Base-by-base conservation (phyloP, 2,888 invertebrate species). In the Torymus texanus region DNA sequence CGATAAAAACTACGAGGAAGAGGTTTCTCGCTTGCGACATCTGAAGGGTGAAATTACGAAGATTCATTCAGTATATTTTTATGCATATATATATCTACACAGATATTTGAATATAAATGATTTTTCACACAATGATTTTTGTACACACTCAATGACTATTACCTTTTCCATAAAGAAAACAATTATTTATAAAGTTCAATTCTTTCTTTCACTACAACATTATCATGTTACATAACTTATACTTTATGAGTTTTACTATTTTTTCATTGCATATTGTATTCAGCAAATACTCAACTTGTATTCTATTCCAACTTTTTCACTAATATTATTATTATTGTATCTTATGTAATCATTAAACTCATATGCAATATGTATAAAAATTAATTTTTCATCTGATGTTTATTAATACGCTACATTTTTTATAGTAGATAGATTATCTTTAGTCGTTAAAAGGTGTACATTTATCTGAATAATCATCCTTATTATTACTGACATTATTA, bases 21-120 rank as follows among this genome's bases (percentile, higher is more conserved):
- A 79, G 72, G 11, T 67, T 74, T 75, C 56, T 74, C 75, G 56
- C 58, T 76, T 62, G 16, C 55, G 56, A 73, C 80, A 68, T 65
- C 70, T 70, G 29, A 75, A 75, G 74, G 72, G 62, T 80, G 72
- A 76, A 80, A 80, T 76, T 80, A 72, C 62, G 72, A 79, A 66
- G 75, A 62, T 72, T 51, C 67, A 61, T 73, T 74, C 68, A 65
- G 8, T 29, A 65, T 62, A 63, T 62, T 29, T 58, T 14, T 18
- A 65, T 24, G 59, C 14, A 66, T 63, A 51, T 29, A 51, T 29
- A 58, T 16, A 29, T n/a, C 11, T 50, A 65, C 14, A 4, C 3
- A 68, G 41, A 72, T 14, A 53, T 16, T 74, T 58, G 14, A 24
- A 63, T 53, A 58, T n/a, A 41, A n/a, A 51, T 65, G 13, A 11